These are phyloP conservation scores for Pterophyllum scalare DNA, from an alignment of 2,113 vertebrate genomes.

Conservation along the genomic window DNA sequence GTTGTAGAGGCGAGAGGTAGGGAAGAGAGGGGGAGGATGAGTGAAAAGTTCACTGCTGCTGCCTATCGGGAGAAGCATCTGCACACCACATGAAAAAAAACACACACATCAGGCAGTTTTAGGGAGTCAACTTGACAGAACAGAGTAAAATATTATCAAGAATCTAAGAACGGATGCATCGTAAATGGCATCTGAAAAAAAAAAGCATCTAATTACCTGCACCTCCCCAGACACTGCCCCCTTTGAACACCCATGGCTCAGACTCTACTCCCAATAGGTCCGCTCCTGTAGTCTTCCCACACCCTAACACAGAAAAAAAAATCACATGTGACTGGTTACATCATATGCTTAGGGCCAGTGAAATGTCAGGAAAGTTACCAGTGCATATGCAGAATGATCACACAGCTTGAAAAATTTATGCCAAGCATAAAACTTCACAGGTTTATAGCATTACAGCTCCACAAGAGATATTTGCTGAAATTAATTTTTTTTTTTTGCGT, in stretches of 20 bases:
- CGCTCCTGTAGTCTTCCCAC: constrained; percentile 79
- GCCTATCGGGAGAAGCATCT: constrained; percentile 87
- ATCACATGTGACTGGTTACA: neutral
- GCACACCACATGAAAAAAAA: constrained; percentile 40
- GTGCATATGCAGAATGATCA: neutral
- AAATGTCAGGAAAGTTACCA: neutral
- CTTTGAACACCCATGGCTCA: constrained; percentile 85
- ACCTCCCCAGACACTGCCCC: constrained; percentile 88
- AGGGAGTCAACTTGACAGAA: neutral
- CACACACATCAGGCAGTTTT: neutral
- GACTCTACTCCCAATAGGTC: constrained; percentile 77
- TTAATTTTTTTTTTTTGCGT: neutral
- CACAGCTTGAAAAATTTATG: constrained; percentile 29
- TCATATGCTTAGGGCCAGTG: neutral
- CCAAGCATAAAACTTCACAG: neutral
- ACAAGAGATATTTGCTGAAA: neutral
- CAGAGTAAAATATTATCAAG: neutral
- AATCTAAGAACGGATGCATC: neutral
- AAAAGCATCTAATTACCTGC: constrained; percentile 78
- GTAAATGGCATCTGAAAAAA: neutral
- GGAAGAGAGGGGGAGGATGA: constrained; percentile 88
- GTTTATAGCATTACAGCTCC: neutral
- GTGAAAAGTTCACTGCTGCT: constrained; percentile 86
- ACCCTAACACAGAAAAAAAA: constrained; percentile 77
- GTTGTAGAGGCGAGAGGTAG: constrained; percentile 82